Conservation (phyloP, 1,140 invertebrate genomes). For the honey bee (Apis mellifera) region DNA sequence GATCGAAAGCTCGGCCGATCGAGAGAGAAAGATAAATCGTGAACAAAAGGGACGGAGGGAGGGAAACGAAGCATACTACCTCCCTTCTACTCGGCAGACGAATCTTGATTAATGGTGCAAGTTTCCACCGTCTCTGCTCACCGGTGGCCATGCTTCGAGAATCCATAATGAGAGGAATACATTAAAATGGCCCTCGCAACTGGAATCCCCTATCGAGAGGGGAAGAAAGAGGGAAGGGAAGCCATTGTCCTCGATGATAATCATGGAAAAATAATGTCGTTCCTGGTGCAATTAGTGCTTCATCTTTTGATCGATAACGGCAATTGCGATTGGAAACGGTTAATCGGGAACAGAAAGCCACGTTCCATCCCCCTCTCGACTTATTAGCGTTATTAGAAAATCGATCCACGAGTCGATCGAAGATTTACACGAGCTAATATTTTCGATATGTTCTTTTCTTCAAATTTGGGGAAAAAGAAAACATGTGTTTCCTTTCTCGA, state of each 20-base stretch:
- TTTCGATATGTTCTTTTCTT: background rate
- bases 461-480: no score
- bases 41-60: constrained; percentile 41
- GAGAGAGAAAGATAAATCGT: constrained; percentile 42
- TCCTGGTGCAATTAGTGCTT: constrained; percentile 48
- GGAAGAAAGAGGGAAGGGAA: no score
- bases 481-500: no score
- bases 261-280: constrained; percentile 46
- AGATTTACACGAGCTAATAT: background rate
- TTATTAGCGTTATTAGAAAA: background rate
- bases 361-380: background rate
- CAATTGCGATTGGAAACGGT: constrained; percentile 48
- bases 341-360: constrained; percentile 33
- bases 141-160: constrained; percentile 70
- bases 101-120: constrained; percentile 79
- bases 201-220: constrained; percentile 20
- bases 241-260: constrained; percentile 32
- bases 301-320: constrained; percentile 57
- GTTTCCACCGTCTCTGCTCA: constrained; percentile 64
- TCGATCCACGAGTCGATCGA: background rate
- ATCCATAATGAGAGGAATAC: constrained; percentile 73
- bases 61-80: constrained; percentile 51
- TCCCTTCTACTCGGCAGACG: constrained; percentile 61
- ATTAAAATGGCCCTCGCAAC: constrained; percentile 75
- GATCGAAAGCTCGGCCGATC: constrained; percentile 10